Evolutionary conservation across 2,888 invertebrate genomes (phyloP).

Genomic region (Drosophila anceps): DNA sequence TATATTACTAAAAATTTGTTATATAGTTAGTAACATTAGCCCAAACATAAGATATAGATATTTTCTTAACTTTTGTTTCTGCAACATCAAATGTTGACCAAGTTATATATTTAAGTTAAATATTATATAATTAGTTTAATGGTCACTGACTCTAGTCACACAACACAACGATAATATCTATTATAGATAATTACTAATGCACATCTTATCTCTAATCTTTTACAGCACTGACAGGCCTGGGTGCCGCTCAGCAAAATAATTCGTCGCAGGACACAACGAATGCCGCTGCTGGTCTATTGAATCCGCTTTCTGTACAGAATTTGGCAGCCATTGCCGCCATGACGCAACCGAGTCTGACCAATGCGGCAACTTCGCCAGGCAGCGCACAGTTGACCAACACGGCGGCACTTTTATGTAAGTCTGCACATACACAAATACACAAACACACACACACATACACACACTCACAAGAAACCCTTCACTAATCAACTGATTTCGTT

Average conservation of each 20-base stretch:
- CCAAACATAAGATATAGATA: too few relatives aligned
- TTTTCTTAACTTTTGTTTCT: too few relatives aligned
- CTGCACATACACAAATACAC: background rate
- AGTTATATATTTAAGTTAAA: too few relatives aligned
- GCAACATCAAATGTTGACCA: too few relatives aligned
- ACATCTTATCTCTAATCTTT: background rate
- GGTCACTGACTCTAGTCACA: too few relatives aligned
- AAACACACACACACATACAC: background rate
- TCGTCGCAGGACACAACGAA: constrained; percentile 70
- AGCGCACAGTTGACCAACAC: constrained; percentile 85
- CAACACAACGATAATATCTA: background rate
- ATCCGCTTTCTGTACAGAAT: constrained; percentile 96
- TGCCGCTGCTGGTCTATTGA: constrained; percentile 86
- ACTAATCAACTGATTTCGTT: constrained; percentile 40
- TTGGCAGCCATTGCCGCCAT: constrained; percentile 92
- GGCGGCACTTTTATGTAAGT: constrained; percentile 85
- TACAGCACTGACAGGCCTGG: constrained; percentile 76
- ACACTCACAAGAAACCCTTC: background rate
- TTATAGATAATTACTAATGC: background rate
- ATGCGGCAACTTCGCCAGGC: constrained; percentile 82
- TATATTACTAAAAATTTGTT: too few relatives aligned
- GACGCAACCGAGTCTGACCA: constrained; percentile 86
- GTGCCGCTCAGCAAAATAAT: constrained; percentile 83
- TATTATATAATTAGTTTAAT: too few relatives aligned
- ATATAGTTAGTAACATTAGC: too few relatives aligned